Percentiles rank a stretch among this genome's conserved stretches.
phyloP scores from a whole-genome alignment of 1,140 invertebrate genomes.

The Acyrthosiphon pisum region DNA sequence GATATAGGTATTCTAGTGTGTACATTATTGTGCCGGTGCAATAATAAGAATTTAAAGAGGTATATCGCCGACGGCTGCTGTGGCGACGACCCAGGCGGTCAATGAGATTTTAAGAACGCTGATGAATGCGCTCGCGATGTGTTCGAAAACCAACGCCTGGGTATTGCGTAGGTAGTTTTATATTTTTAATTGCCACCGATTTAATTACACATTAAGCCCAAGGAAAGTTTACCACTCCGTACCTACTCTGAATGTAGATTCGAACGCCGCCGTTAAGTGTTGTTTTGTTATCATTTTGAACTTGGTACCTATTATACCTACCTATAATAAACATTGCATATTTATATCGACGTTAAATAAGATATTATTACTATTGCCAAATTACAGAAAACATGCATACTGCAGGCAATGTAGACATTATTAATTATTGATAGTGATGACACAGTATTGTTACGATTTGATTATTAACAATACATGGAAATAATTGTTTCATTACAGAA shows the following conservation, averaged over 20 bases:
- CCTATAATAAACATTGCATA: background rate
- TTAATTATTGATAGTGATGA: background rate
- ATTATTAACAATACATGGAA: background rate
- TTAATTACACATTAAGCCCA: background rate
- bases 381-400: background rate
- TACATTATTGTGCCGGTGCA: background rate
- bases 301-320: background rate
- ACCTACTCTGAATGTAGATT: background rate
- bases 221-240: background rate
- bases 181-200: background rate
- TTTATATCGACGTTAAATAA: background rate
- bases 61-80: slow-evolving; percentile 14
- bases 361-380: background rate
- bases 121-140: background rate
- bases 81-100: background rate
- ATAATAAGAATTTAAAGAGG: slow-evolving; percentile 18
- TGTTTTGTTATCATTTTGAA: background rate
- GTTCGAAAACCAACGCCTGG: background rate
- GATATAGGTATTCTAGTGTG: background rate
- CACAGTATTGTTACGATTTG: background rate
- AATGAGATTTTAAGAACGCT: background rate
- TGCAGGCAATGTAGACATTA: background rate
- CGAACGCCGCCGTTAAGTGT: background rate
- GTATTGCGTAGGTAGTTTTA: background rate
- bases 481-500: background rate